Conservation (phyloP, 2,888 invertebrate species). For the Lutraria lutraria region DNA sequence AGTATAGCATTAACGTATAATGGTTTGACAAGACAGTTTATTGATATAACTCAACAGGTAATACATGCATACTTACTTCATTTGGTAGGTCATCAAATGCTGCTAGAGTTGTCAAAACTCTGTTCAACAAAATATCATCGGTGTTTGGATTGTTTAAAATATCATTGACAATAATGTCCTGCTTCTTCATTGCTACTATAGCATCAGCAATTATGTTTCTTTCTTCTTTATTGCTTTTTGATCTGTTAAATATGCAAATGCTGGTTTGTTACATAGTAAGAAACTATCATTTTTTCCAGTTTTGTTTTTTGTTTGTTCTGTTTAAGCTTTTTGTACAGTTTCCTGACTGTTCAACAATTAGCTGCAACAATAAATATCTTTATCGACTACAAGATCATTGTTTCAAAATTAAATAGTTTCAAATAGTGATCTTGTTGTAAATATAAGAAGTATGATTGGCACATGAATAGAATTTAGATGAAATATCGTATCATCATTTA, state of each 20-base stretch:
- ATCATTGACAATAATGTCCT: constrained; percentile 63
- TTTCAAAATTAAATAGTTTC: too few relatives aligned
- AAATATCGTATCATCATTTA: neutral
- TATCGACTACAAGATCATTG: too few relatives aligned
- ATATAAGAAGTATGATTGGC: neutral
- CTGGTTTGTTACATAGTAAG: too few relatives aligned
- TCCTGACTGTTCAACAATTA: too few relatives aligned
- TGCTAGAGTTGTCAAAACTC: constrained; percentile 73
- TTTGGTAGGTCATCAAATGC: constrained; percentile 68
- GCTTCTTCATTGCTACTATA: constrained; percentile 63
- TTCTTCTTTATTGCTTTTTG: constrained; percentile 45
- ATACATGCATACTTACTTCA: constrained; percentile 51
- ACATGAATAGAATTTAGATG: neutral
- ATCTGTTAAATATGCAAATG: constrained; percentile 33
- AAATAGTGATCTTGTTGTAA: too few relatives aligned
- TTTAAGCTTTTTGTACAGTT: too few relatives aligned
- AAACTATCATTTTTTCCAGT: too few relatives aligned
- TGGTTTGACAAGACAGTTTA: too few relatives aligned
- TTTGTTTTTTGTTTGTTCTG: too few relatives aligned
- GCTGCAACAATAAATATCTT: too few relatives aligned
- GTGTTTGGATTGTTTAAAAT: constrained; percentile 57
- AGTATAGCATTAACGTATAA: too few relatives aligned
- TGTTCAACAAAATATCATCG: constrained; percentile 56
- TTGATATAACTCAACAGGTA: too few relatives aligned
- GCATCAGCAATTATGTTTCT: constrained; percentile 75